These are phyloP conservation scores for Carpatolechia fugitivella DNA, from an alignment of 2,888 invertebrate species.

Conservation along the genomic window DNA sequence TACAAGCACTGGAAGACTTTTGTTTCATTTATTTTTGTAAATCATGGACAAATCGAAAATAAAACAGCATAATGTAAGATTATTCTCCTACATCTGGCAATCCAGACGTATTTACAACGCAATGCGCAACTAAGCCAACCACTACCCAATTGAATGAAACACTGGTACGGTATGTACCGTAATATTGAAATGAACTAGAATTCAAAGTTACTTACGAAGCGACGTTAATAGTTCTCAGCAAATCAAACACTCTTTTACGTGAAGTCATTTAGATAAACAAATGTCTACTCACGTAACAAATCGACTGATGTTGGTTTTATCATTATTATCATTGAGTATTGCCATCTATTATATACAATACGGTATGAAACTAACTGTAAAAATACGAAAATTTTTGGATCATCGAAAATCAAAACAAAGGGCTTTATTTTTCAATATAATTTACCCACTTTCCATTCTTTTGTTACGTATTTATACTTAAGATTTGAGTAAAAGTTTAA, in stretches of 20 bases:
- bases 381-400: no score
- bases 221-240: constrained; percentile 81
- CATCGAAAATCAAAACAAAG: no score
- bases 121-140: background rate
- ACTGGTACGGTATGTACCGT: no score
- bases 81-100: background rate
- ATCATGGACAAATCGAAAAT: no score
- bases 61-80: background rate
- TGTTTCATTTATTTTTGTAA: background rate
- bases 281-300: background rate
- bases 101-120: background rate
- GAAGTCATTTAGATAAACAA: constrained; percentile 52
- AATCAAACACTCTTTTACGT: constrained; percentile 81
- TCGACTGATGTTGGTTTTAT: background rate
- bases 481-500: no score
- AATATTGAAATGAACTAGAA: background rate
- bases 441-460: no score
- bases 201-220: constrained; percentile 80
- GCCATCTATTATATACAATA: no score
- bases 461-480: no score
- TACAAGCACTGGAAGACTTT: no score
- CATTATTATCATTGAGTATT: no score
- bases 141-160: background rate
- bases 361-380: no score
- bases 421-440: no score